Base-by-base conservation (phyloP, 2,888 invertebrate genomes). In the Microplitis manilae region DNA sequence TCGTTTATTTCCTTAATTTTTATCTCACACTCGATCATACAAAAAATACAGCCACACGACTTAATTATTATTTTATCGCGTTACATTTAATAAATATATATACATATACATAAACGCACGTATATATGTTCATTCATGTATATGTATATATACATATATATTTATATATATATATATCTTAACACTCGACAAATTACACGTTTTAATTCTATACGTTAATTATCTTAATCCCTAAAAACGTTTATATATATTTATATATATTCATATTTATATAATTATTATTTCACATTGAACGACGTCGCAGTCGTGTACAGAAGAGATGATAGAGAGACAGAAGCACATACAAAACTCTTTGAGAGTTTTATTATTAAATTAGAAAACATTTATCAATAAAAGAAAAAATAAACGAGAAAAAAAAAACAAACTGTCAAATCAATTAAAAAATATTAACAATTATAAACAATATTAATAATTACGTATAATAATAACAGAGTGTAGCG, bases 41-140 rank as follows among this genome's bases (percentile, higher is more conserved):
- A 81, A 82, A 82, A 82, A 79, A 76, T 87, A 88, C 89, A 88
- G 86, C 85, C 90, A 88, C 88, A 86, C 89, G 87, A 86, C 87
- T 87, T 87, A 89, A 86, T 83, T 77, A 82, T 81, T 81, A 20
- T 62, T 13, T 17, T 79, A 70, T 82, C 80, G 78, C 80, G 77
- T 62, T 17, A 62, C 62, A 62, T 62, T 62, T 20, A 62, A 62
- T 62, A 50, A 50, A 50, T 50, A 50, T 13, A 50, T 13, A 50
- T 50, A 50, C 50, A 50, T 50, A 50, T 50, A 50, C 50, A 50
- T 50, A 50, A 50, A 50, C 0, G 13, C 50, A 50, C 13, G 13
- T 50, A 50, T 50, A 50, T 30, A 30, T 30, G 30, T 30, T 2
- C 30, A 30, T 30, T 30, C 30, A 30, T 30, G 30, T 50, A 50